Percentiles rank a stretch among this genome's conserved stretches.
Conservation (phyloP, 2,888 invertebrate genomes). For the Cecidostiba fungosa region DNA sequence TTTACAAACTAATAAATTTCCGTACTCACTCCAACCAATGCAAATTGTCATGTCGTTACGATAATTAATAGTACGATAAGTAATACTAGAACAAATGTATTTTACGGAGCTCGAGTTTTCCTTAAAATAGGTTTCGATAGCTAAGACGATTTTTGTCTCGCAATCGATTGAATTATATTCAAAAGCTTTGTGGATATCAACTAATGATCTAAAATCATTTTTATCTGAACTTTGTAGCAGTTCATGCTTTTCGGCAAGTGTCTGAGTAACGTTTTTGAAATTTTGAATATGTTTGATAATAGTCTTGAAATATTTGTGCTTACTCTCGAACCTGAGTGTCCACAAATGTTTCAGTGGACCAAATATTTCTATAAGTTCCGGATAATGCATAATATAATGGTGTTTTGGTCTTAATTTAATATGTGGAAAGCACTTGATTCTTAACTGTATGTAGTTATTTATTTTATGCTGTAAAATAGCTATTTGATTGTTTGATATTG, state of each 20-base stretch:
- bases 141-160: not conserved
- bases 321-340: slow-evolving; percentile 67
- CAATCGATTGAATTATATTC: not conserved
- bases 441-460: slow-evolving; percentile 57
- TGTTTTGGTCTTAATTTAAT: slow-evolving; percentile 65
- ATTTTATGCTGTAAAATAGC: slow-evolving; percentile 57
- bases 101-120: not conserved
- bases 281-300: slow-evolving; percentile 62
- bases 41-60: slow-evolving; percentile 43
- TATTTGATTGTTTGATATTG: slow-evolving; percentile 60
- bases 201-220: not conserved
- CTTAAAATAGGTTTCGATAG: not conserved
- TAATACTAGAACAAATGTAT: slow-evolving; percentile 26
- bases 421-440: slow-evolving; percentile 61
- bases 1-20: not conserved
- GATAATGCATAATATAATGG: slow-evolving; percentile 65
- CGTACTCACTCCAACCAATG: not conserved
- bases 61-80: slow-evolving; percentile 47
- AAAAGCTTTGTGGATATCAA: not conserved
- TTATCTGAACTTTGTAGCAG: slow-evolving; percentile 30
- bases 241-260: slow-evolving; percentile 59
- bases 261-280: slow-evolving; percentile 65
- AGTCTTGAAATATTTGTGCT: slow-evolving; percentile 67
- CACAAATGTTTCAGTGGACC: slow-evolving; percentile 64
- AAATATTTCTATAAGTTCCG: slow-evolving; percentile 60